Percentiles rank a stretch among this genome's conserved stretches.
Conservation (phyloP, 2,797 vertebrate species). For the Gobionotothen gibberifrons region DNA sequence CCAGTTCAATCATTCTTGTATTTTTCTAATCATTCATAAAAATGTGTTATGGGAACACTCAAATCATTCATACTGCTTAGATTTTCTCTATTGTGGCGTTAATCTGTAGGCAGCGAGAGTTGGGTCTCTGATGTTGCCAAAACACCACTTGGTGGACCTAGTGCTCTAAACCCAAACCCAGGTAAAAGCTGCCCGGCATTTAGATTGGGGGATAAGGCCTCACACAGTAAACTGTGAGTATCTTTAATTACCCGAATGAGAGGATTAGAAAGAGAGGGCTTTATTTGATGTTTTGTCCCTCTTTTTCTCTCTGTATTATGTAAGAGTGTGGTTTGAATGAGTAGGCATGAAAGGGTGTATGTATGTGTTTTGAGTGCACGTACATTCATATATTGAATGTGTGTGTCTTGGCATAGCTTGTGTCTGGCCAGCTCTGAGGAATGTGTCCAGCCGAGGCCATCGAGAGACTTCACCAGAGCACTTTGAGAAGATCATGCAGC, state of each 20-base stretch:
- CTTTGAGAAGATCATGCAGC: constrained; percentile 56
- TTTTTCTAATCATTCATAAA: constrained; percentile 34
- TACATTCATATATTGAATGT: constrained; percentile 19
- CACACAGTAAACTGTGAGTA: constrained; percentile 70
- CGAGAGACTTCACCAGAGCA: constrained; percentile 65
- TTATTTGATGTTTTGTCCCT: constrained; percentile 67
- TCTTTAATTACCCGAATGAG: constrained; percentile 80
- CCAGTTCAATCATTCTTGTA: constrained; percentile 12
- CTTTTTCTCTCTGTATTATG: constrained; percentile 24
- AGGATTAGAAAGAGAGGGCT: constrained; percentile 73
- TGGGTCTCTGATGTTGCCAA: constrained; percentile 71
- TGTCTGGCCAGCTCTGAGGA: constrained; percentile 46
- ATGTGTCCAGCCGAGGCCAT: constrained; percentile 53
- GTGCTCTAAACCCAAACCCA: constrained; percentile 69
- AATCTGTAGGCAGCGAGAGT: constrained; percentile 58
- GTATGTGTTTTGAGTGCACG: constrained; percentile 19
- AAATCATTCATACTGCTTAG: constrained; percentile 23
- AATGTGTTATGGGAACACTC: constrained; percentile 1
- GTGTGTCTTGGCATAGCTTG: constrained; percentile 47
- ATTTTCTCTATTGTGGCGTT: constrained; percentile 45
- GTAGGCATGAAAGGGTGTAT: constrained; percentile 9
- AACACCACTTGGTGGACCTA: constrained; percentile 72
- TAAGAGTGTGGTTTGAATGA: constrained; percentile 32
- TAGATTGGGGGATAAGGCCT: constrained; percentile 78
- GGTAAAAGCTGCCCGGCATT: constrained; percentile 74